These are phyloP conservation scores for Argynnis bischoffii DNA, from an alignment of 2,888 invertebrate species.

Conservation along the genomic window DNA sequence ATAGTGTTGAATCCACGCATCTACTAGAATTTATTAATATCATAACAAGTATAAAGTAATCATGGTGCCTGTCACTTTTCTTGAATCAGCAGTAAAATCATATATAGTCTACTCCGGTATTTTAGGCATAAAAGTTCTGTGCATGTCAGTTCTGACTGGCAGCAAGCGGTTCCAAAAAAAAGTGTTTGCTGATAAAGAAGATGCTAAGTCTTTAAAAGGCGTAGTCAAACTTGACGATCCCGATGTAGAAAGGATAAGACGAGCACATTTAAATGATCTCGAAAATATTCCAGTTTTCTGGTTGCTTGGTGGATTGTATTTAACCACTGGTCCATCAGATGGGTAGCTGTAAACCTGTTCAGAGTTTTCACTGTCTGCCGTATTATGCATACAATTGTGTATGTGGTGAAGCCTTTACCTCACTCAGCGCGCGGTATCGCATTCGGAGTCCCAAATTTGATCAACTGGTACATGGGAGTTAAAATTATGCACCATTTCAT, in stretches of 20 bases:
- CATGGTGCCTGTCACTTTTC: slow-evolving; percentile 48
- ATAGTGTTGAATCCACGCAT: slow-evolving; percentile 7
- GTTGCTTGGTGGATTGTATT: slow-evolving; percentile 72
- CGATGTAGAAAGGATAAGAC: slow-evolving; percentile 65
- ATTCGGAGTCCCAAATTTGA: slow-evolving; percentile 53
- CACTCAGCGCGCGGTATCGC: slow-evolving; percentile 75
- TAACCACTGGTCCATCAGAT: slow-evolving; percentile 72
- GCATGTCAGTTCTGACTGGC: slow-evolving; percentile 52
- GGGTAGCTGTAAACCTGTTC: slow-evolving; percentile 45
- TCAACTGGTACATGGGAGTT: slow-evolving; percentile 62
- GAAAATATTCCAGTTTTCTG: slow-evolving; percentile 87
- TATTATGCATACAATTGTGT: slow-evolving; percentile 83
- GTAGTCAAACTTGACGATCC: slow-evolving; percentile 62
- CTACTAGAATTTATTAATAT: background rate
- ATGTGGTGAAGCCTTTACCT: slow-evolving; percentile 83
- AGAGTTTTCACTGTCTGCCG: slow-evolving; percentile 75
- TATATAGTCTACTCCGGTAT: slow-evolving; percentile 54
- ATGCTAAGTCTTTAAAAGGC: slow-evolving; percentile 49
- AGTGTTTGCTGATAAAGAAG: slow-evolving; percentile 64
- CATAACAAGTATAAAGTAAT: slow-evolving; percentile 13
- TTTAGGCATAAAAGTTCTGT: slow-evolving; percentile 57
- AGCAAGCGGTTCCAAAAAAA: slow-evolving; percentile 52
- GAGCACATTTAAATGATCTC: slow-evolving; percentile 87
- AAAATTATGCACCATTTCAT: slow-evolving; percentile 53
- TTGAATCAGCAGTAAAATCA: slow-evolving; percentile 55